phyloP scores from a whole-genome alignment of 2,797 vertebrate species.

The Gymnopithys bicolor region DNA sequence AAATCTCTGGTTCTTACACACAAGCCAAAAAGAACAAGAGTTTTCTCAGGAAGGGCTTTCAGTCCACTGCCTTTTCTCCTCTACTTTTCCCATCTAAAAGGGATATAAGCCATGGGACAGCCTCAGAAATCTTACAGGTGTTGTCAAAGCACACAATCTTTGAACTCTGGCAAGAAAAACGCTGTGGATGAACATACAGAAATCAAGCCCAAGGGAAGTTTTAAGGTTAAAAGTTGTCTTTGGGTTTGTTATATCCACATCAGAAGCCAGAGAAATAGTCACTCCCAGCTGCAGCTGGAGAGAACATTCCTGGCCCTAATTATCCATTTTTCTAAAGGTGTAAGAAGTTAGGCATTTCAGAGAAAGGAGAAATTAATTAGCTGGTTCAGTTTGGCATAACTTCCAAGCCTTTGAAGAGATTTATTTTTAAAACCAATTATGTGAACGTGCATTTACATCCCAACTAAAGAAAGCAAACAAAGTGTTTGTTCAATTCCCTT shows the following conservation, averaged over 20 bases:
- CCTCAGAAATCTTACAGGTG: background rate
- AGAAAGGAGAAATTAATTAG: background rate
- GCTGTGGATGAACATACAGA: background rate
- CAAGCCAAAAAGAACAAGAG: accelerated
- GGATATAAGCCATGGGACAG: background rate
- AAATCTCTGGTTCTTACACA: background rate
- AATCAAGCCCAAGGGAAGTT: background rate
- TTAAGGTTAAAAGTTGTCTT: background rate
- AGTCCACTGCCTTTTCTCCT: background rate
- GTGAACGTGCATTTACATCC: background rate
- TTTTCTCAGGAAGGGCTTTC: background rate
- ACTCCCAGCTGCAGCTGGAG: background rate
- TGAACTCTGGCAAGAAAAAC: background rate
- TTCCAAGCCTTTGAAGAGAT: background rate
- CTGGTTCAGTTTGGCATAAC: background rate
- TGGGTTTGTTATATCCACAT: background rate
- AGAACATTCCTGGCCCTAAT: background rate
- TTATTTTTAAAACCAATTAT: background rate
- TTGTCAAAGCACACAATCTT: background rate
- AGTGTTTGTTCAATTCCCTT: background rate
- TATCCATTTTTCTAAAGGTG: background rate
- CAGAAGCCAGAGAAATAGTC: background rate
- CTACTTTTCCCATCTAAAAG: background rate
- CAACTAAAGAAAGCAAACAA: background rate
- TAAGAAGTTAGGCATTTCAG: background rate